Conservation (phyloP, 2,113 vertebrate species). For the Pseudorasbora parva region DNA sequence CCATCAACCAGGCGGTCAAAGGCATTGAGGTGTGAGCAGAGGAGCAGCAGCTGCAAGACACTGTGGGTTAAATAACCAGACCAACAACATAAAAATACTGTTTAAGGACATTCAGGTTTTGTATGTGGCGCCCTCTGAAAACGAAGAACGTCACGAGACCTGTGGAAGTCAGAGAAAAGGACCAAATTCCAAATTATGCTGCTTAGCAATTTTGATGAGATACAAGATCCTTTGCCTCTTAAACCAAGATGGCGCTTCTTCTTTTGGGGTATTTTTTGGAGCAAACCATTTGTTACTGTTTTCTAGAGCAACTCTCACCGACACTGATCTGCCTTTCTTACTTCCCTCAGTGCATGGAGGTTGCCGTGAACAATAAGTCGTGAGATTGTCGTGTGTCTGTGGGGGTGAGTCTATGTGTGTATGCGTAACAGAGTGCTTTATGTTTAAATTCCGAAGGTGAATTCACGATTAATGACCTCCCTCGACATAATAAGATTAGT, state of each 20-base stretch:
- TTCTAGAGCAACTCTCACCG: conserved; percentile 52
- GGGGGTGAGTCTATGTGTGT: conserved; percentile 42
- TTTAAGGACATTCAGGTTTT: conserved; percentile 65
- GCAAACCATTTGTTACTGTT: conserved; percentile 50
- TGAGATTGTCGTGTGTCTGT: conserved; percentile 48
- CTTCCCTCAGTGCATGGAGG: conserved; percentile 57
- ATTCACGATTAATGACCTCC: conserved; percentile 49
- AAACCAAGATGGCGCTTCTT: conserved; percentile 39
- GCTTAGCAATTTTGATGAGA: conserved; percentile 54
- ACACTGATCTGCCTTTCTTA: conserved; percentile 56
- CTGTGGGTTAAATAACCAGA: conserved; percentile 56
- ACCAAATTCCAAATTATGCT: conserved; percentile 61
- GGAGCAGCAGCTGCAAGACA: conserved; percentile 46
- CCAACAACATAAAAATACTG: conserved; percentile 54
- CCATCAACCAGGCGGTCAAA: conserved; percentile 96
- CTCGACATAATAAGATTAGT: conserved; percentile 59
- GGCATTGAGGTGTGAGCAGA: conserved; percentile 92
- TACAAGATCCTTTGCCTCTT: conserved; percentile 40
- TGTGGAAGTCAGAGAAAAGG: conserved; percentile 48
- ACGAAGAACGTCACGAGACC: conserved; percentile 33
- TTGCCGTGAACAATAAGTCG: conserved; percentile 53
- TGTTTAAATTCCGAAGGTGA: conserved; percentile 52
- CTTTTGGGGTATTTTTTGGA: conserved; percentile 47
- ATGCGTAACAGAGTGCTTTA: conserved; percentile 49
- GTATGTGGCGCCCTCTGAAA: conserved; percentile 42